Base-by-base conservation (phyloP, 2,888 invertebrate species). In the Hylaea fasciaria region DNA sequence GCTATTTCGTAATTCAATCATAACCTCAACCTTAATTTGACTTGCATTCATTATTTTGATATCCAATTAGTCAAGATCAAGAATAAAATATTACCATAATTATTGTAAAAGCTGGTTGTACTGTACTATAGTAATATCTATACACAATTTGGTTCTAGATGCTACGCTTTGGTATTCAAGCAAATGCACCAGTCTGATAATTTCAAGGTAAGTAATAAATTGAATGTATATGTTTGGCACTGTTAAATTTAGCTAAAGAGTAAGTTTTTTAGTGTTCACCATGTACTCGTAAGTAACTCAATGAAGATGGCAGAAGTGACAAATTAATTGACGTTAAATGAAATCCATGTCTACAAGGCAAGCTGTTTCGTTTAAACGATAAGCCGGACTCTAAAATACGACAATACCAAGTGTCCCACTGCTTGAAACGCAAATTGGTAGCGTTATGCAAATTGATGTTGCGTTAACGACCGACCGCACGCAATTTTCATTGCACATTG, bases 391-490 rank as follows among this genome's bases (percentile, higher is more conserved):
- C 32, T 37, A 12, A 37, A 22, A 22, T 1, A 37, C 11, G n/a
- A 37, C 2, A 37, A 37, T 35, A 35, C n/a, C n/a, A 35, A 5
- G 35, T 37, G 58, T 65, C 54, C 45, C 32, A 37, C 60, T 50
- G 59, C 49, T 59, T 57, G 49, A 60, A 57, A 64, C 49, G 65
- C 62, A 76, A 78, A 78, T 74, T 77, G 70, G 71, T 63, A 69
- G 67, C 58, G 63, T 76, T 76, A 73, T 73, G 77, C 68, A 78
- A 76, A 76, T 74, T 68, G 66, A 48, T 35, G 65, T 72, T 71
- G 71, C 72, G 64, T 51, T 64, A 57, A 66, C 54, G 39, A 57
- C 52, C 54, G 39, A 57, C 52, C 32, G 64, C 56, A 48, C 64
- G 69, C 70, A 68, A 73, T 69, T 73, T 66, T 65, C 56, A 60